Conservation (phyloP, 64 coral and sea anemone species). For the Cladopsammia gracilis region DNA sequence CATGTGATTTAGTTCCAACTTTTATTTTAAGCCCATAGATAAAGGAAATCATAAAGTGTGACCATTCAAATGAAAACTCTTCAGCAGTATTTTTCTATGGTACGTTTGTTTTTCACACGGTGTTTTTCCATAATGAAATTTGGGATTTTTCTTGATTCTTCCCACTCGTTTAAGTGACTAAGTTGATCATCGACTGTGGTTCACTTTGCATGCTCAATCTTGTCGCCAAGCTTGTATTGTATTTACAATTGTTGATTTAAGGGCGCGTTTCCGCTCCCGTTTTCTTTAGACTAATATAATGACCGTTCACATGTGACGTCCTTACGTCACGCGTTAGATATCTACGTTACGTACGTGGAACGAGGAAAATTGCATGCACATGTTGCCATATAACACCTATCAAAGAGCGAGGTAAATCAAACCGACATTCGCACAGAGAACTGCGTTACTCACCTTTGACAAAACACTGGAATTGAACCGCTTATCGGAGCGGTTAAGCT, state of each 20-base stretch:
- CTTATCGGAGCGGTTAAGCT: background rate
- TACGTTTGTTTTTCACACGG: no score
- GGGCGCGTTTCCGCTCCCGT: background rate
- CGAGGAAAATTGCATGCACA: constrained; percentile 28
- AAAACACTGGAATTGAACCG: background rate
- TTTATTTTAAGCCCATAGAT: no score
- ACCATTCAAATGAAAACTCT: background rate
- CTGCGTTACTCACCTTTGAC: background rate
- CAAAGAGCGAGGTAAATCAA: background rate
- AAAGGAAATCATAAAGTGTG: background rate
- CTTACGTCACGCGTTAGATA: constrained; percentile 5
- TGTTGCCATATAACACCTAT: background rate
- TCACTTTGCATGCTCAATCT: background rate
- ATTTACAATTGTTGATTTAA: background rate
- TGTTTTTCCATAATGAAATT: no score
- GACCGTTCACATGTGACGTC: background rate
- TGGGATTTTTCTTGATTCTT: no score
- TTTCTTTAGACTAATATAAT: background rate
- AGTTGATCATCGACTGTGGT: background rate
- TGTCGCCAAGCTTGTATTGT: background rate
- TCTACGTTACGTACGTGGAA: constrained; percentile 1
- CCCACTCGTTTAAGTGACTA: no score
- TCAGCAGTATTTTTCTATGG: no score
- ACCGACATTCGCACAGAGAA: background rate
- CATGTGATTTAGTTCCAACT: no score